These are phyloP conservation scores for Nerophis ophidion DNA, from an alignment of 2,113 vertebrate species.

Conservation along the genomic window DNA sequence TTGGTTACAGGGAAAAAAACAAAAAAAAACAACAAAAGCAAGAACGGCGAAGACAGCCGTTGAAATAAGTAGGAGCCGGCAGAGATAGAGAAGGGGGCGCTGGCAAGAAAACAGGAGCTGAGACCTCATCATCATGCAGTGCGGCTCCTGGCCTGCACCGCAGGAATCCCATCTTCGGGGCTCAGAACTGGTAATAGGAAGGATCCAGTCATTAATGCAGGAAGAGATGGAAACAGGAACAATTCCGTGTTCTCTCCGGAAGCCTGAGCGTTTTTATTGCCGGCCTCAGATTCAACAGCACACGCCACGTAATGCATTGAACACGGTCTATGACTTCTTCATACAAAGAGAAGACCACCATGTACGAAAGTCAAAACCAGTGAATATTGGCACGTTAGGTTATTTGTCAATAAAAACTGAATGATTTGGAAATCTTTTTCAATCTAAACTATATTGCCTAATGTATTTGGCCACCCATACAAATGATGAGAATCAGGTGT, in stretches of 20 bases:
- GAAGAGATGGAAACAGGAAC: constrained; percentile 59
- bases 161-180: constrained; percentile 72
- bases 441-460: too few relatives aligned
- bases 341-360: constrained; percentile 6
- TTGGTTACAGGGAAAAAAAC: not conserved
- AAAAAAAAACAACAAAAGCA: not conserved
- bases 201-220: constrained; percentile 69
- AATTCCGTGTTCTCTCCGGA: constrained; percentile 54
- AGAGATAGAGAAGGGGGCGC: not conserved
- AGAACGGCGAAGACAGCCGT: not conserved
- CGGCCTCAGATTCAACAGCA: constrained; percentile 41
- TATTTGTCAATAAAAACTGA: too few relatives aligned
- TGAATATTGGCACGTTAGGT: too few relatives aligned
- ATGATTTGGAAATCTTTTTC: too few relatives aligned
- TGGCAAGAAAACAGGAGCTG: constrained; percentile 69
- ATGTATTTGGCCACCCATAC: too few relatives aligned
- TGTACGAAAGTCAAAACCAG: constrained; percentile 3
- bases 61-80: constrained; percentile 13
- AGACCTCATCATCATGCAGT: constrained; percentile 74
- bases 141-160: constrained; percentile 62
- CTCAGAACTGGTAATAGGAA: constrained; percentile 75
- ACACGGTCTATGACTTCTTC: constrained; percentile 18
- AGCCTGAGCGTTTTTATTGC: constrained; percentile 47
- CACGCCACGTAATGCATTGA: constrained; percentile 40
- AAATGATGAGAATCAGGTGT: too few relatives aligned